These are phyloP conservation scores for Phataginus tricuspis DNA, from an alignment of 2,797 vertebrate species.

Conservation along the genomic window DNA sequence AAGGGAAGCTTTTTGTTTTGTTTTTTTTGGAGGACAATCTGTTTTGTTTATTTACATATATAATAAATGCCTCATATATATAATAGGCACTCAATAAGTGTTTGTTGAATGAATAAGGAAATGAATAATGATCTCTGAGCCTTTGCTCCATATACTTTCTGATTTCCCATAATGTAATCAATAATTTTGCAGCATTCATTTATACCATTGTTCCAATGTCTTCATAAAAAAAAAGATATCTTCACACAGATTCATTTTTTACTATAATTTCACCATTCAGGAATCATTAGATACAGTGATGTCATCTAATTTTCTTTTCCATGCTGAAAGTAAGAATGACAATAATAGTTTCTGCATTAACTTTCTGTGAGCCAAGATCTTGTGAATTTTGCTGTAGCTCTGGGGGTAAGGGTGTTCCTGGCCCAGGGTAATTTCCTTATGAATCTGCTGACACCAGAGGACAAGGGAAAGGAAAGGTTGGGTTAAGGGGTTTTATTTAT, in stretches of 20 bases:
- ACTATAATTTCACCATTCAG: neutral
- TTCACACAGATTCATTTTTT: neutral
- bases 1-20: neutral
- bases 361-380: neutral
- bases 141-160: neutral
- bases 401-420: too few species aligned
- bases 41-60: neutral
- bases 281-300: neutral
- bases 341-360: neutral
- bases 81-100: neutral
- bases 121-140: neutral
- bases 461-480: too few species aligned
- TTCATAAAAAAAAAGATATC: neutral
- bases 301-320: neutral
- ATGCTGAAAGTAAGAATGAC: neutral
- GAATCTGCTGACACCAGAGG: too few species aligned
- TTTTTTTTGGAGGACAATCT: neutral
- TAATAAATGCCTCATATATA: neutral
- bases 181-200: neutral
- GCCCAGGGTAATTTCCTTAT: too few species aligned
- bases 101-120: neutral
- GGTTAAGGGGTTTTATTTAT: too few species aligned
- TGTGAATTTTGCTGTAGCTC: neutral
- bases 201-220: neutral
- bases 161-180: neutral